Conservation (phyloP, 2,797 vertebrate genomes). For the Enteromius paludinosus region DNA sequence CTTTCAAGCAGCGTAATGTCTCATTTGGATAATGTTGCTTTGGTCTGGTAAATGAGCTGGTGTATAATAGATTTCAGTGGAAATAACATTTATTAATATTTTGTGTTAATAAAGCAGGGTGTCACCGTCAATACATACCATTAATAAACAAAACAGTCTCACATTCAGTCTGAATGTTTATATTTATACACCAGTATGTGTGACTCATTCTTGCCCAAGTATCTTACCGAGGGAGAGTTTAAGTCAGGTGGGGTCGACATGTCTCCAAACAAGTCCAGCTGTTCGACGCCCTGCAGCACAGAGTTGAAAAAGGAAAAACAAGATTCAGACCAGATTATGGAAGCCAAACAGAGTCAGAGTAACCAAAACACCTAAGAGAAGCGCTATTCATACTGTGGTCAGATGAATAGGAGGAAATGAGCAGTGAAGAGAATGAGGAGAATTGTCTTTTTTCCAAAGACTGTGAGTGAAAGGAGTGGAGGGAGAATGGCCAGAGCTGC, state of each 20-base stretch:
- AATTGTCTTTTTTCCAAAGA: constrained; percentile 25
- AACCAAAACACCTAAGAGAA: constrained; percentile 37
- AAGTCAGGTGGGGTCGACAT: constrained; percentile 97
- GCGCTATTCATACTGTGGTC: constrained; percentile 15
- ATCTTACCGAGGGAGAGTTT: constrained; percentile 86
- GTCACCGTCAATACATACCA: not conserved
- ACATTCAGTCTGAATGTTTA: not conserved
- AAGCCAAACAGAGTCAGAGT: constrained; percentile 19
- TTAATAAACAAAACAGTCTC: constrained; percentile 1
- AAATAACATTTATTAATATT: not conserved
- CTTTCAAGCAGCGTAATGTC: not conserved
- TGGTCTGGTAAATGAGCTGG: constrained; percentile 19
- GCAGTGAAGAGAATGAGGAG: constrained; percentile 26
- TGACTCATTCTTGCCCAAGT: constrained; percentile 9
- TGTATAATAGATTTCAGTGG: not conserved
- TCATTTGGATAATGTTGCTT: constrained; percentile 1
- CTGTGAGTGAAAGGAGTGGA: constrained; percentile 22
- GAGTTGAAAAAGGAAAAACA: constrained; percentile 41
- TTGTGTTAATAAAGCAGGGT: not conserved
- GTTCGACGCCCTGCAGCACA: constrained; percentile 84
- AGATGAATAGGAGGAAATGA: constrained; percentile 29
- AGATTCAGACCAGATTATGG: constrained; percentile 21
- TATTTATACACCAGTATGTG: not conserved
- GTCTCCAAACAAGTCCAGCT: constrained; percentile 95
- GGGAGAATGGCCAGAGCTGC: constrained; percentile 38